Evolutionary conservation across 2,113 vertebrate genomes (phyloP), one percentile per base, ranked within the genome.

Genomic region (Hiodon tergisus): DNA sequence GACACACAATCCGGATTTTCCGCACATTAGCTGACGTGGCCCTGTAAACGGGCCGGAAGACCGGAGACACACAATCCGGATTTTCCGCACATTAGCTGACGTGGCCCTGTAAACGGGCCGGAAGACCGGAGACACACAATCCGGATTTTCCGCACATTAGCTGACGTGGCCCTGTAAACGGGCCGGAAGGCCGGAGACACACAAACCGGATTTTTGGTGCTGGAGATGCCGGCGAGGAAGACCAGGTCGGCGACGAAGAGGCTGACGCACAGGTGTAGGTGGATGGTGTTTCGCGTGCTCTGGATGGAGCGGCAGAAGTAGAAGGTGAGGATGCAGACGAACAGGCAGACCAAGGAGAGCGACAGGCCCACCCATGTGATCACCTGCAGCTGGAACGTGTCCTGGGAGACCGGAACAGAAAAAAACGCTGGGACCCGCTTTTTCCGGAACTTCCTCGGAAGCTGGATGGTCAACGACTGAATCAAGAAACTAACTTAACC

Each of bases 281-380:
- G 95, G 84, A 96, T 91, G 59, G 92, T 94, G 84, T 90, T 96
- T n/a, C 93, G 93, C 0, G 93, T 92, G 7, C 94, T 90, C 59
- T 92, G 87, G 79, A 96, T 91, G 80, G 93, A 82, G 59, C 87
- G 92, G 76, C 93, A 95, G 78, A 93, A 91, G 79, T 82, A 81
- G 83, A 95, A 95, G 0, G 94, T 96, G 80, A 94, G 76, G 83
- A 96, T 92, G 83, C 90, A 90, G 51, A 94, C 17, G 0, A 84
- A 68, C 73, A 96, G 83, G 81, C 93, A 95, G 76, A 91, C 6
- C 47, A 95, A 83, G 3, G 95, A 96, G 67, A 95, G 5, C 50
- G 52, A 46, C 81, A 96, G 86, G 0, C 94, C 92, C 1, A 95
- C 81, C 73, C 84, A 88, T 2, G 92, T 95, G 83, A 94, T 83